These are phyloP conservation scores for Bathynomus jamesi DNA, from an alignment of 1,140 invertebrate genomes.

Conservation along the genomic window DNA sequence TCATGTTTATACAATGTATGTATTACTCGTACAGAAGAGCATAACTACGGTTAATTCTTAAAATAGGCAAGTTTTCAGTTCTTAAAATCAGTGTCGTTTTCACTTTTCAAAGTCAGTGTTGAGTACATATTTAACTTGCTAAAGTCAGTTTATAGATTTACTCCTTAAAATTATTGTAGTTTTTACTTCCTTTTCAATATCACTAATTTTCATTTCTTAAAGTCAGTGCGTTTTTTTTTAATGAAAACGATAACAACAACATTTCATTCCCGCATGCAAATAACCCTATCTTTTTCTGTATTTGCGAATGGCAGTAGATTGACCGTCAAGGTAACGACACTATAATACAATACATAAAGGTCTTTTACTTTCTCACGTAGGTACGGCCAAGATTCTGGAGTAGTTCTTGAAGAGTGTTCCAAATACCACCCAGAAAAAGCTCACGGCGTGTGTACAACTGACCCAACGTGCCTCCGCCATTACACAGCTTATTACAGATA, in stretches of 20 bases:
- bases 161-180: neutral
- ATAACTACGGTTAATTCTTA: no score
- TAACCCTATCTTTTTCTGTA: neutral
- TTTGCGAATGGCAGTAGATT: neutral
- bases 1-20: no score
- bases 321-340: neutral
- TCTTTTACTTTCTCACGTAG: conserved; percentile 18
- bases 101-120: no score
- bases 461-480: neutral
- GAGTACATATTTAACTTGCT: no score
- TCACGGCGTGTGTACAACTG: neutral
- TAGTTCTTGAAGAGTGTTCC: conserved; percentile 46
- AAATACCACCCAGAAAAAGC: neutral
- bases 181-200: neutral
- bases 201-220: neutral
- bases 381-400: conserved; percentile 46
- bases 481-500: neutral
- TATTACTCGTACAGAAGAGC: no score
- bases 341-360: neutral
- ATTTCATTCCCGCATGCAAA: no score
- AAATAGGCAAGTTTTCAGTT: no score
- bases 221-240: neutral
- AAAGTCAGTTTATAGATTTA: no score
- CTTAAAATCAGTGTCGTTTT: no score
- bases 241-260: no score